Conservation (phyloP, 2,888 invertebrate species). For the Chrysolina oricalcia region DNA sequence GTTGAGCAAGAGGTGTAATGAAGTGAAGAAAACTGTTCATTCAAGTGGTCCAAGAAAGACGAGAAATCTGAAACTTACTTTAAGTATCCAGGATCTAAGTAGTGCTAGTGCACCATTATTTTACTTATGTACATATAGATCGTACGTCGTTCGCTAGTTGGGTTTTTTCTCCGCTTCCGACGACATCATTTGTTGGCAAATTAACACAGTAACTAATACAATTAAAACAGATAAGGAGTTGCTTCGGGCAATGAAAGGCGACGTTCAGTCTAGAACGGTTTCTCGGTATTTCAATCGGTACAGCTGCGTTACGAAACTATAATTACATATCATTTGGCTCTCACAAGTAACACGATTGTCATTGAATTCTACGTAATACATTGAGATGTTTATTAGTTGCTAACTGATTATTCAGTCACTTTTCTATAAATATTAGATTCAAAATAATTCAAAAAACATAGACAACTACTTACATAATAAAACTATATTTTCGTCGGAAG, state of each 20-base stretch:
- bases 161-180: conserved; percentile 8
- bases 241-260: conserved; percentile 43
- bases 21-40: no score
- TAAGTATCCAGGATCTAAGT: no score
- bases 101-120: no score
- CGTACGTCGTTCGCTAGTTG: no score
- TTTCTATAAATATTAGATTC: not conserved
- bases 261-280: conserved; percentile 39
- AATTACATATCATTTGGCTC: conserved; percentile 19
- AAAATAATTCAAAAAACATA: no score
- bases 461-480: no score
- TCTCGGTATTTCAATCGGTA: conserved; percentile 26
- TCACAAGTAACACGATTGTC: conserved; percentile 8
- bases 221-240: conserved; percentile 36
- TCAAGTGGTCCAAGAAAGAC: no score
- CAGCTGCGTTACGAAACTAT: conserved; percentile 15
- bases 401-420: not conserved
- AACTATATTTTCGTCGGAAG: no score
- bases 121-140: no score
- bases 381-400: not conserved
- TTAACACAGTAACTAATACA: conserved; percentile 30
- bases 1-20: no score
- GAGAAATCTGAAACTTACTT: no score
- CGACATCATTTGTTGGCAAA: conserved; percentile 12
- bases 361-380: conserved; percentile 26